Percentiles rank a stretch among this genome's conserved stretches.
These are phyloP conservation scores for Hestina assimilis DNA, from an alignment of 1,140 invertebrate species.

Conservation along the genomic window DNA sequence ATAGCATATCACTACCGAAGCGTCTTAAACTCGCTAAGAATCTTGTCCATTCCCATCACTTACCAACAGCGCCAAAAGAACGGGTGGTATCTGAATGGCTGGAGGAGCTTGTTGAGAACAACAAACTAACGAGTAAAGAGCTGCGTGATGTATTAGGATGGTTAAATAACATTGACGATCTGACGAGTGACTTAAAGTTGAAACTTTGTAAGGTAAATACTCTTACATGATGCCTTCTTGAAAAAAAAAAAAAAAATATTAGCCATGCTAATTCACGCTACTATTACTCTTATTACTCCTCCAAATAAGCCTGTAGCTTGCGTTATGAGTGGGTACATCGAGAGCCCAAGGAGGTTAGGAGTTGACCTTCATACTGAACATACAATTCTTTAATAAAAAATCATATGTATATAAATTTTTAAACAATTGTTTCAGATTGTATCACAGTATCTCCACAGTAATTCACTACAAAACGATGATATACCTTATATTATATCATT, in stretches of 20 bases:
- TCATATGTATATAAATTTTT: conserved; percentile 15
- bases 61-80: conserved; percentile 61
- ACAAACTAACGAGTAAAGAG: conserved; percentile 44
- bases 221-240: background rate
- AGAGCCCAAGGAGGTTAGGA: too few relatives aligned
- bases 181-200: conserved; percentile 56
- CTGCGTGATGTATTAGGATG: conserved; percentile 51
- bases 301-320: too few relatives aligned
- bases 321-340: too few relatives aligned
- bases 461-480: conserved; percentile 44
- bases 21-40: conserved; percentile 60
- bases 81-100: conserved; percentile 63
- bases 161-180: conserved; percentile 49
- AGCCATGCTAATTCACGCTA: too few relatives aligned
- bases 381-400: too few relatives aligned
- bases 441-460: conserved; percentile 49
- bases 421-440: conserved; percentile 50
- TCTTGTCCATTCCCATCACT: conserved; percentile 57
- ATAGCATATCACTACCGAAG: conserved; percentile 49
- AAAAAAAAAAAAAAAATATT: too few relatives aligned
- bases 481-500: conserved; percentile 48
- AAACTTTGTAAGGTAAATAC: conserved; percentile 58
- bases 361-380: too few relatives aligned
- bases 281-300: too few relatives aligned
- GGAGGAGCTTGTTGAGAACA: conserved; percentile 36